Conservation (phyloP, 2,797 vertebrate genomes). For the Intellagama lesueurii region DNA sequence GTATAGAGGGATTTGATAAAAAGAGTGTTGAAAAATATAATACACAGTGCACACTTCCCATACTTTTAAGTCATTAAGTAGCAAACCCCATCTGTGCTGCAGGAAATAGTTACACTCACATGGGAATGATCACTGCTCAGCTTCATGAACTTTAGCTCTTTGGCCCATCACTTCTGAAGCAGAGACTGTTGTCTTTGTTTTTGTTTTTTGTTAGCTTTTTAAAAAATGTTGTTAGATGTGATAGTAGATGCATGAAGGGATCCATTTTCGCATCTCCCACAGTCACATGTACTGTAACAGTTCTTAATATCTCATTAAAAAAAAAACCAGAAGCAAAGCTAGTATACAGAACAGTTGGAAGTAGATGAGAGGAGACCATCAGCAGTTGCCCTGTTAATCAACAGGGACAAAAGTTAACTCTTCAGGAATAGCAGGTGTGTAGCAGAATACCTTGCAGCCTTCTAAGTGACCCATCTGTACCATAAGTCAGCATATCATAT, state of each 20-base stretch:
- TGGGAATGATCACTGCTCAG: not conserved
- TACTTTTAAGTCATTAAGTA: conserved; percentile 24
- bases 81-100: not conserved
- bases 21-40: conserved; percentile 30
- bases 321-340: not conserved
- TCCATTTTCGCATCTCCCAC: accelerated
- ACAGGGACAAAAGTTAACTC: not conserved
- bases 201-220: not conserved
- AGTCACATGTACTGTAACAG: conserved; percentile 17
- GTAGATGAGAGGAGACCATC: conserved; percentile 36
- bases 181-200: not conserved
- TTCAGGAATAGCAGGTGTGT: conserved; percentile 35
- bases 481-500: not conserved
- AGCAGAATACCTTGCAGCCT: conserved; percentile 22
- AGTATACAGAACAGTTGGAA: not conserved
- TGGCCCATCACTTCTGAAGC: not conserved
- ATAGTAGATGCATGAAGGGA: not conserved
- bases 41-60: not conserved
- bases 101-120: not conserved
- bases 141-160: conserved; percentile 3
- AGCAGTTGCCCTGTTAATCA: conserved; percentile 43
- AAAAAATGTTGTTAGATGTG: not conserved
- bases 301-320: conserved; percentile 19
- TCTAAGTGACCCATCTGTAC: not conserved
- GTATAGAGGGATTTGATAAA: conserved; percentile 12